Evolutionary conservation across 2,113 vertebrate genomes (phyloP), one percentile per base, ranked within the genome.

Genomic region (Misgurnus mizolepis): DNA sequence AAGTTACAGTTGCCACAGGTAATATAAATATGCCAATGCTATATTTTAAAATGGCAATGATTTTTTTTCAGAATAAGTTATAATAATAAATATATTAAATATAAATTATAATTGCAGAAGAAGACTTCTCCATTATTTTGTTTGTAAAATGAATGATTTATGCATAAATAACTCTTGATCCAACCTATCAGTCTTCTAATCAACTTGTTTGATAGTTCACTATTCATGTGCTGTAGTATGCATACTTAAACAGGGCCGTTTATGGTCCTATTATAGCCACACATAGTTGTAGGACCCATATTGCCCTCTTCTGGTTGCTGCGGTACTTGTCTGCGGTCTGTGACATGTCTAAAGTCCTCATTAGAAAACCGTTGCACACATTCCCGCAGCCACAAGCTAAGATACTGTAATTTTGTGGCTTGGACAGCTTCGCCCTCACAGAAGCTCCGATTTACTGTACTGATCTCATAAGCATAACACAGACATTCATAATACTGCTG

Each of bases 321-420:
- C 7, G 34, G 10, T 47, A 67, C 74, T n/a, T 78, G 43, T 84
- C 80, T 90, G 91, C 83, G 92, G 91, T 90, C 89, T 81, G 79
- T 65, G 47, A 87, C 85, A 88, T 84, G 87, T 78, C 87, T 84
- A 85, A 73, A 84, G 84, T 90, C 90, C 88, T 90, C 89, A 91
- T 90, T 89, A 87, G 80, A 88, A 90, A 90, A 89, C 85, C 86
- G 49, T 89, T 84, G 73, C 85, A 89, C 86, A 86, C 89, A 89
- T 90, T 92, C 85, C 81, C 81, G 58, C 53, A 43, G 78, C 92
- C 92, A 89, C 90, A 92, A 90, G 85, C 88, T 85, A 82, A 88
- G 86, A 89, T 86, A 86, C 89, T 92, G 71, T 92, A 90, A 92
- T 93, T 93, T 91, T 64, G 92, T 84, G 92, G 92, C 88, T 89